phyloP scores from a whole-genome alignment of 2,888 invertebrate species.

The Netelia fuscicornis region DNA sequence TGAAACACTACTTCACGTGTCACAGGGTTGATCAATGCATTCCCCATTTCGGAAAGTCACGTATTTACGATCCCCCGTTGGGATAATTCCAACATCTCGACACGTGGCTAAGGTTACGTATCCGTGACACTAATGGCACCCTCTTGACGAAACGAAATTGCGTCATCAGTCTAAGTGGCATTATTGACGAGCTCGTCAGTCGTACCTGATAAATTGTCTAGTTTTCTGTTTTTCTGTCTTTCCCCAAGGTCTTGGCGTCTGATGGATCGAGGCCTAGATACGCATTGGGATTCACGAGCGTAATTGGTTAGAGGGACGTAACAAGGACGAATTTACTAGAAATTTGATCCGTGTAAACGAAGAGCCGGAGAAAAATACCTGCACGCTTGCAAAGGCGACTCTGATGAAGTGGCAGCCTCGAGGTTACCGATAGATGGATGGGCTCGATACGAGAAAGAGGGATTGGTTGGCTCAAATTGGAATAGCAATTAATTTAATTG shows the following conservation, averaged over 20 bases:
- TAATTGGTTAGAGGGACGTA: slow-evolving; percentile 16
- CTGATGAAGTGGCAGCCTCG: neutral
- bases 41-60: too few species aligned
- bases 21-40: neutral
- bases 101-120: neutral
- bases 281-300: neutral
- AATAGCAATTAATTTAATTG: slow-evolving; percentile 73
- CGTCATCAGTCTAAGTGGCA: slow-evolving; percentile 39
- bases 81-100: too few species aligned
- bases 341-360: slow-evolving; percentile 47
- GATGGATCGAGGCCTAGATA: neutral
- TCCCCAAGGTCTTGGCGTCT: too few species aligned
- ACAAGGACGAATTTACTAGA: slow-evolving; percentile 7
- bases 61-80: too few species aligned
- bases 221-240: too few species aligned
- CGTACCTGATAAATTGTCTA: neutral
- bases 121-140: slow-evolving; percentile 7
- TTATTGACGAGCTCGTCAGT: neutral
- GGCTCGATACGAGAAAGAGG: slow-evolving; percentile 44
- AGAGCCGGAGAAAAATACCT: slow-evolving; percentile 3
- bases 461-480: slow-evolving; percentile 63
- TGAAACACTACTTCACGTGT: neutral
- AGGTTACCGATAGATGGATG: slow-evolving; percentile 26
- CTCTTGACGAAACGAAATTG: neutral
- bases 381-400: too few species aligned